These are phyloP conservation scores for Aldrovandia affinis DNA, from an alignment of 2,797 vertebrate genomes.

Conservation along the genomic window DNA sequence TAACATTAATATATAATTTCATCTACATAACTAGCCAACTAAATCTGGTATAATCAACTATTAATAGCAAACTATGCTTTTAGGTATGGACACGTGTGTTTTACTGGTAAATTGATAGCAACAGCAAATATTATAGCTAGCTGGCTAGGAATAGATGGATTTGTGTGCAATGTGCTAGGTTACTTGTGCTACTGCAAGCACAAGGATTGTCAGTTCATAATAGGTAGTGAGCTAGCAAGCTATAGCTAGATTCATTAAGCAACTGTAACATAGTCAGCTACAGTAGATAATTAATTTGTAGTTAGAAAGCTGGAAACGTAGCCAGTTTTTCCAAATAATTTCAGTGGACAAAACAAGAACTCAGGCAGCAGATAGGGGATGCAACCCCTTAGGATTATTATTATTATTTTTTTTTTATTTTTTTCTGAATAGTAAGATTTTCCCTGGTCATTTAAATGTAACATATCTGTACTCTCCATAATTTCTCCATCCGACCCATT, in stretches of 20 bases:
- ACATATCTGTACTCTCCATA: background rate
- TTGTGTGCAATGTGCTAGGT: background rate
- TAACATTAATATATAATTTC: background rate
- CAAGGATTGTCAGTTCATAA: background rate
- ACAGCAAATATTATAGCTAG: background rate
- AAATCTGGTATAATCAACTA: too few relatives aligned
- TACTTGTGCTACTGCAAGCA: background rate
- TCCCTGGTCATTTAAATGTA: background rate
- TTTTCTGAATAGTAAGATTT: background rate
- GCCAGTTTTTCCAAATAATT: background rate
- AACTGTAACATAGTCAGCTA: background rate
- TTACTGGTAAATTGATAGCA: background rate
- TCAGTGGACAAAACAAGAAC: background rate
- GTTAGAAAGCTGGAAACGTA: background rate
- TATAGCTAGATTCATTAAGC: background rate
- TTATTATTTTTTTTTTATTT: too few relatives aligned
- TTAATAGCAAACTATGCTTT: background rate
- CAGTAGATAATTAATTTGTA: background rate
- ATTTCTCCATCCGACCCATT: background rate
- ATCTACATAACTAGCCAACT: too few relatives aligned
- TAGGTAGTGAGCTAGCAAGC: background rate
- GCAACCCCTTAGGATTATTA: background rate
- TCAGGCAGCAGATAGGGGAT: background rate
- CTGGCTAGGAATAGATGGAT: background rate
- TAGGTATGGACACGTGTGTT: background rate